These are phyloP conservation scores for Macaria liturata DNA, from an alignment of 2,888 invertebrate species.

Conservation along the genomic window DNA sequence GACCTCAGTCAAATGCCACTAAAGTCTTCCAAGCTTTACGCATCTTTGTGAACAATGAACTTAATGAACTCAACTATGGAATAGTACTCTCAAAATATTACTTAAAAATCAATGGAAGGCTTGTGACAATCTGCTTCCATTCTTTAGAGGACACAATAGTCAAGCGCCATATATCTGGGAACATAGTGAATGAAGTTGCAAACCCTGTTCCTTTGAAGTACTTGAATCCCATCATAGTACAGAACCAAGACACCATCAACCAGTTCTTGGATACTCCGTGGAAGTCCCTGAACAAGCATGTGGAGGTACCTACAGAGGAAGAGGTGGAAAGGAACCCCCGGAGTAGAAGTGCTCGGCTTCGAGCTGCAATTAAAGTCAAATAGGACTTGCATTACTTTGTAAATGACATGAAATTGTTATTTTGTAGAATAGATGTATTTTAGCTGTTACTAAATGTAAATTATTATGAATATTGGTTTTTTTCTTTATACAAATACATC, in stretches of 20 bases:
- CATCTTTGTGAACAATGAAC: constrained; percentile 97
- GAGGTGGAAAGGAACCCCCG: constrained; percentile 92
- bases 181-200: constrained; percentile 87
- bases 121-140: constrained; percentile 95
- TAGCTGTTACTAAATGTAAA: constrained; percentile 3
- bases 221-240: constrained; percentile 83
- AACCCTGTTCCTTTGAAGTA: constrained; percentile 89
- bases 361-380: constrained; percentile 90
- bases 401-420: constrained; percentile 17
- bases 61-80: constrained; percentile 96
- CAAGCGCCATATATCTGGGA: constrained; percentile 93
- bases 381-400: constrained; percentile 43
- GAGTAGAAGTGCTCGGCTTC: constrained; percentile 93
- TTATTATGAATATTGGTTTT: neutral
- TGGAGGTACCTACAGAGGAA: constrained; percentile 87
- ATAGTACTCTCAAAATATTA: constrained; percentile 90
- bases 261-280: constrained; percentile 87
- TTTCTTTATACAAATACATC: neutral
- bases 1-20: constrained; percentile 92
- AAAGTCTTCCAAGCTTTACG: constrained; percentile 96
- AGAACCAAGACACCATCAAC: constrained; percentile 84
- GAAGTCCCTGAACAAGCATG: constrained; percentile 91
- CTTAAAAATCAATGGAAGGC: constrained; percentile 89
- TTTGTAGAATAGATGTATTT: constrained; percentile 5
- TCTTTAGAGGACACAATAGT: constrained; percentile 97